Conservation (phyloP, 2,113 vertebrate species). For the Mirza zaza region DNA sequence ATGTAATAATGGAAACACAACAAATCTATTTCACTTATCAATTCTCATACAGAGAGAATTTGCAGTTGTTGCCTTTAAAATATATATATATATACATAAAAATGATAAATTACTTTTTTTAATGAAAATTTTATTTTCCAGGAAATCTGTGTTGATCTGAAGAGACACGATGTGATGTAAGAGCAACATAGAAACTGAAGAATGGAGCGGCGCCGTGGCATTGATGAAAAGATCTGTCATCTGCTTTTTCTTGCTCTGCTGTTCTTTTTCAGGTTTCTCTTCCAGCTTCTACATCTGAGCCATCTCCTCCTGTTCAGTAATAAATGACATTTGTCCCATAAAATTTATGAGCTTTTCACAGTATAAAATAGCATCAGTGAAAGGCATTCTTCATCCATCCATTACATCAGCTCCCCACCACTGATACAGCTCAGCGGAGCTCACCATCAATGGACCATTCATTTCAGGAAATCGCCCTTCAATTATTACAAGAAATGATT, state of each 20-base stretch:
- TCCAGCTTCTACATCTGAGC: conserved; percentile 16
- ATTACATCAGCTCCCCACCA: background rate
- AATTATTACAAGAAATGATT: conserved; percentile 14
- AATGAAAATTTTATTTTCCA: conserved; percentile 47
- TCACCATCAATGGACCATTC: background rate
- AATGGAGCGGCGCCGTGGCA: fast-evolving
- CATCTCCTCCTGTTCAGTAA: conserved; percentile 10
- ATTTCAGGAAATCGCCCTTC: background rate
- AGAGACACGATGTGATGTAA: background rate
- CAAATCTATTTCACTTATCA: conserved; percentile 4
- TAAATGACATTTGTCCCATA: conserved; percentile 14
- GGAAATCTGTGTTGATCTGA: conserved; percentile 29
- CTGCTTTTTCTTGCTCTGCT: background rate
- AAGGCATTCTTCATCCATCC: background rate
- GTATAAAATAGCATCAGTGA: background rate
- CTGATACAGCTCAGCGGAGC: background rate
- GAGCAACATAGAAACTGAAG: background rate
- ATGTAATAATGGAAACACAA: background rate
- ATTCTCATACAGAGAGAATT: background rate
- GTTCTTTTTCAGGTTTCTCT: conserved; percentile 1
- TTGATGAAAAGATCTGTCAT: background rate
- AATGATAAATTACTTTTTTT: conserved; percentile 15
- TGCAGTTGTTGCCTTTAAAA: background rate
- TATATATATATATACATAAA: background rate
- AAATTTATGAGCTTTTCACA: conserved; percentile 56